Percentiles rank a stretch among this genome's conserved stretches.
Evolutionary conservation across 2,888 invertebrate genomes (phyloP).

Genomic region (Sinohyriopsis cumingii): DNA sequence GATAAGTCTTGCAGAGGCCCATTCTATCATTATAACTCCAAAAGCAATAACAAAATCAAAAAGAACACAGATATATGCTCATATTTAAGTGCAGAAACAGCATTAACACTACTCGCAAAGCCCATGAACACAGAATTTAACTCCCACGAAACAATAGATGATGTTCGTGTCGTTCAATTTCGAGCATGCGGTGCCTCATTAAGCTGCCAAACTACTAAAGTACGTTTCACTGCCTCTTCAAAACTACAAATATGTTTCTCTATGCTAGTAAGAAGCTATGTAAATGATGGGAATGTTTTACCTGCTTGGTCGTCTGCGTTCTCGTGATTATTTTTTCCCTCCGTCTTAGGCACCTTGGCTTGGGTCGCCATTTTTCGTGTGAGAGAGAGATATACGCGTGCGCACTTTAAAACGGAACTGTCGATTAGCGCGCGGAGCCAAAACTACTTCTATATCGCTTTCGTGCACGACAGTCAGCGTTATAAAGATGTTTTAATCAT

Average conservation of each 20-base stretch:
- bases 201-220: neutral
- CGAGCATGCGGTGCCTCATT: slow-evolving; percentile 4
- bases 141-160: slow-evolving; percentile 16
- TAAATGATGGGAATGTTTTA: slow-evolving; percentile 29
- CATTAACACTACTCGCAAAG: too few species aligned
- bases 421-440: slow-evolving; percentile 19
- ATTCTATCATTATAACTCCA: too few species aligned
- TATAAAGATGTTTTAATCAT: neutral
- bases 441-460: slow-evolving; percentile 5
- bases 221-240: neutral
- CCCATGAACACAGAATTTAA: too few species aligned
- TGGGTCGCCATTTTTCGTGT: slow-evolving; percentile 69
- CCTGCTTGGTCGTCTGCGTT: slow-evolving; percentile 68
- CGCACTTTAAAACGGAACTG: slow-evolving; percentile 23
- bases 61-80: too few species aligned
- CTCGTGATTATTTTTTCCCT: slow-evolving; percentile 70
- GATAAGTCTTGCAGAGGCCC: too few species aligned
- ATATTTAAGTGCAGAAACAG: too few species aligned
- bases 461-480: neutral
- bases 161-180: slow-evolving; percentile 9
- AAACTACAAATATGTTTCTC: neutral
- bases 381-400: slow-evolving; percentile 46
- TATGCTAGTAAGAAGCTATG: neutral
- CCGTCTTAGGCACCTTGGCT: slow-evolving; percentile 68
- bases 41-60: too few species aligned